A percentile compares a stretch with the other conserved stretches of the same genome.
These are phyloP conservation scores for Ephydatia muelleri DNA, from an alignment of 37 sponge, comb jelly and placozoan genomes.

Conservation along the genomic window DNA sequence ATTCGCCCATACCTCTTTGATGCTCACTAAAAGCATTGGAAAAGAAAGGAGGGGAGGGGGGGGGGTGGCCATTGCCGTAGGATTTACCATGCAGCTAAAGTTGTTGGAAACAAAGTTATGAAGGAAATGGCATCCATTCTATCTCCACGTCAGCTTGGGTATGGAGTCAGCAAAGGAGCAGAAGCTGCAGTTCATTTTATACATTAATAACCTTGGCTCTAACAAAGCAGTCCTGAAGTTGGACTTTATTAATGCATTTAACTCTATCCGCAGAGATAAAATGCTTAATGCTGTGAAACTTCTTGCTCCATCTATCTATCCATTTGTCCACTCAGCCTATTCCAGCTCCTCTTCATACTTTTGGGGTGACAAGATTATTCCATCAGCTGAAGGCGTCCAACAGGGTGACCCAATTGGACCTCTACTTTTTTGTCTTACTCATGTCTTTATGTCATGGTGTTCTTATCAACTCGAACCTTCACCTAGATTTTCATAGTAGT, in stretches of 20 bases:
- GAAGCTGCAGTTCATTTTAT: constrained; percentile 28
- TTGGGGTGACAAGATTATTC: constrained; percentile 15
- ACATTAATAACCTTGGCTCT: constrained; percentile 1
- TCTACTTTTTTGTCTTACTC: constrained; percentile 16
- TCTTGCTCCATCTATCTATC: not conserved
- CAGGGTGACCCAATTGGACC: constrained; percentile 29
- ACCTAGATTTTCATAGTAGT: too few relatives aligned
- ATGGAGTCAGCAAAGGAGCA: constrained; percentile 12
- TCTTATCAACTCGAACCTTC: too few relatives aligned
- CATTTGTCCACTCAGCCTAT: constrained; percentile 33
- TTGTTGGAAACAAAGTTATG: too few relatives aligned
- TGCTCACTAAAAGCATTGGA: constrained; percentile 30
- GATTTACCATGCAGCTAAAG: constrained; percentile 13
- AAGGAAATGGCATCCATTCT: too few relatives aligned
- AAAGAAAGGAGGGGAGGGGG: constrained; percentile 40
- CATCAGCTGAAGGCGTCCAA: constrained; percentile 23
- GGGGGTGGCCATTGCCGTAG: constrained; percentile 50
- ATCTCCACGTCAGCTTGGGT: constrained; percentile 20
- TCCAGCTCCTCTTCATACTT: constrained; percentile 14
- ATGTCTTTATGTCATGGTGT: too few relatives aligned
- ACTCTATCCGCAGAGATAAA: constrained; percentile 18
- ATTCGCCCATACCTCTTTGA: constrained; percentile 44
- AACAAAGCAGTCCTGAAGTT: constrained; percentile 1
- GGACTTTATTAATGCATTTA: constrained; percentile 25
- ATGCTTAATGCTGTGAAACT: constrained; percentile 10